Percentiles rank a stretch among this genome's conserved stretches.
Conservation (phyloP, 2,797 vertebrate species). For the Acanthornis magna region DNA sequence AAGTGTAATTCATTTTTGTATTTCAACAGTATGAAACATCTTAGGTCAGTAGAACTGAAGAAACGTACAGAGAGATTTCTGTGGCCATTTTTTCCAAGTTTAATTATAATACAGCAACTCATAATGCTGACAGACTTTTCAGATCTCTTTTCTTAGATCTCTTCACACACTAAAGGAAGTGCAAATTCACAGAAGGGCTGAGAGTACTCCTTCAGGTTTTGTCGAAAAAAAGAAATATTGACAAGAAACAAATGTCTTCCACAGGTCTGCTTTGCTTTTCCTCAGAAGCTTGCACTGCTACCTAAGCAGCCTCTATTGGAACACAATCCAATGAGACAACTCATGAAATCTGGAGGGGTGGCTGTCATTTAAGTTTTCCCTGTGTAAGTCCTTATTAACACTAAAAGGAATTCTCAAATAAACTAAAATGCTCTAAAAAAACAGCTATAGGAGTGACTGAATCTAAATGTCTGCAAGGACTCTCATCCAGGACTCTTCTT, state of each 20-base stretch:
- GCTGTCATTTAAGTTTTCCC: neutral
- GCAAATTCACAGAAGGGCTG: neutral
- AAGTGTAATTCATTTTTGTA: neutral
- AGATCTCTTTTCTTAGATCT: neutral
- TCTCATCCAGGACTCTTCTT: neutral
- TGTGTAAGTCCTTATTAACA: neutral
- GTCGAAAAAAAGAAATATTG: neutral
- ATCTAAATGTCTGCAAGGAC: neutral
- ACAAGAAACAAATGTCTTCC: neutral
- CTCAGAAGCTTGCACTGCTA: neutral
- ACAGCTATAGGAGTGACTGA: neutral
- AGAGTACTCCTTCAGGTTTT: neutral
- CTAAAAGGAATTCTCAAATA: neutral
- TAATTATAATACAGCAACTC: neutral
- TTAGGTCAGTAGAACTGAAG: neutral
- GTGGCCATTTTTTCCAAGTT: neutral
- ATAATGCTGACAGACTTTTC: neutral
- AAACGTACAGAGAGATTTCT: neutral
- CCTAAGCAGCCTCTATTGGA: neutral
- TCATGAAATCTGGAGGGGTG: neutral
- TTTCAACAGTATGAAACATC: neutral
- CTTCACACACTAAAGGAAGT: neutral
- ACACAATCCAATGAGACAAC: neutral
- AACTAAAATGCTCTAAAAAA: neutral
- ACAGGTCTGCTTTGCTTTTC: neutral